Conservation (phyloP, 2,888 invertebrate genomes). For the Luffia ferchaultella region DNA sequence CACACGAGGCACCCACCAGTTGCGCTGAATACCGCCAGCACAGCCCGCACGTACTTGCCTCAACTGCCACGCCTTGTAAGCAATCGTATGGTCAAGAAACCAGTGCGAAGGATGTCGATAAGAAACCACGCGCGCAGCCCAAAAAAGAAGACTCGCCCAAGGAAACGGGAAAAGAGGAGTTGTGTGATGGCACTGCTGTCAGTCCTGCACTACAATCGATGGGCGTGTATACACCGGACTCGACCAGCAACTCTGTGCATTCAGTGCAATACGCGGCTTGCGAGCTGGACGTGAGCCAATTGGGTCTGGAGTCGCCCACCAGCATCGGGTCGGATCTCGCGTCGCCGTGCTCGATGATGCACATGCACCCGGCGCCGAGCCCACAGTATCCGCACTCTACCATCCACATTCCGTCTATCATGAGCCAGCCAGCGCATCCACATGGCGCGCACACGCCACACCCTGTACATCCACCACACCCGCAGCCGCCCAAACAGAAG, state of each 20-base stretch:
- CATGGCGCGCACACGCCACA: no score
- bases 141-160: conserved; percentile 54
- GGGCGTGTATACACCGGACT: conserved; percentile 88
- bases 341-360: conserved; percentile 79
- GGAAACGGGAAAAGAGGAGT: conserved; percentile 45
- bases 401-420: conserved; percentile 57
- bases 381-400: conserved; percentile 70
- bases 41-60: conserved; percentile 41
- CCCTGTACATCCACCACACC: conserved; percentile 1
- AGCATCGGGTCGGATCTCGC: conserved; percentile 88
- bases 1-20: conserved; percentile 39
- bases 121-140: conserved; percentile 40
- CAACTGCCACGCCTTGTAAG: conserved; percentile 42
- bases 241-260: conserved; percentile 83
- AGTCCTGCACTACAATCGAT: conserved; percentile 77
- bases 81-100: conserved; percentile 21
- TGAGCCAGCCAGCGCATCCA: conserved; percentile 40
- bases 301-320: conserved; percentile 88
- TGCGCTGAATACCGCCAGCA: conserved; percentile 50
- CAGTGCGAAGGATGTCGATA: conserved; percentile 42
- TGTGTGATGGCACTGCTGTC: conserved; percentile 39
- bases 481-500: conserved; percentile 57
- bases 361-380: conserved; percentile 53
- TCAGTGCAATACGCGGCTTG: conserved; percentile 82
- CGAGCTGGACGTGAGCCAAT: conserved; percentile 83